Evolutionary conservation across 2,797 vertebrate genomes (phyloP).

Genomic region (Champsocephalus esox): DNA sequence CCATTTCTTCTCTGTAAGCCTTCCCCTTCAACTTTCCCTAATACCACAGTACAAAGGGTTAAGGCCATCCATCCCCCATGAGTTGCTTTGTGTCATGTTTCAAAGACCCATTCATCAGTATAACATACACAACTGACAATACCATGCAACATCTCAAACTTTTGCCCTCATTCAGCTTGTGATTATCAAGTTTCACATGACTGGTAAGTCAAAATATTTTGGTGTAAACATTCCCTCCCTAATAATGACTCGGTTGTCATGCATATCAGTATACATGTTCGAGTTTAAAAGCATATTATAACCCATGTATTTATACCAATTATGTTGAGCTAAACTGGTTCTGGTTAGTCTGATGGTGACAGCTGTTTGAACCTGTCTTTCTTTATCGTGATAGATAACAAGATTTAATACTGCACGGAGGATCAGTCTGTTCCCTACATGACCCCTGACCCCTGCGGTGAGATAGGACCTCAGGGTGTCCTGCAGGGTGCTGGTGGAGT

Average conservation of each 20-base stretch:
- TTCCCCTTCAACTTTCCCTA: slow-evolving; percentile 64
- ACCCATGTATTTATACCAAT: not conserved
- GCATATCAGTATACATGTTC: not conserved
- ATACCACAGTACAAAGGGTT: slow-evolving; percentile 56
- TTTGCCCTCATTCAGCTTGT: slow-evolving; percentile 46
- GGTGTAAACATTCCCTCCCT: not conserved
- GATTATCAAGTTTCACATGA: slow-evolving; percentile 27
- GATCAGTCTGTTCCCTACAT: slow-evolving; percentile 66
- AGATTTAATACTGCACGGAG: slow-evolving; percentile 55
- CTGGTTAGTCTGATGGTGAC: slow-evolving; percentile 26
- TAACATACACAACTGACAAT: slow-evolving; percentile 72
- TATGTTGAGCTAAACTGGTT: slow-evolving; percentile 16
- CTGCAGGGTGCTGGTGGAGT: slow-evolving; percentile 59
- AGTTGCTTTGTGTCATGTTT: slow-evolving; percentile 68
- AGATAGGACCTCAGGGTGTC: slow-evolving; percentile 74
- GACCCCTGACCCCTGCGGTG: slow-evolving; percentile 70
- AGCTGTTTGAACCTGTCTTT: slow-evolving; percentile 62
- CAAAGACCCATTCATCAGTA: slow-evolving; percentile 76
- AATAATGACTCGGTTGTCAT: slow-evolving; percentile 1
- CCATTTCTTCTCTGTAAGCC: slow-evolving; percentile 51
- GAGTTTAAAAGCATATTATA: not conserved
- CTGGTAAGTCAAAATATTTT: slow-evolving; percentile 27
- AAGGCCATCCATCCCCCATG: slow-evolving; percentile 49
- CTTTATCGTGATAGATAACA: slow-evolving; percentile 51
- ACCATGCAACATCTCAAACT: slow-evolving; percentile 56